phyloP scores from a whole-genome alignment of 2,113 vertebrate species.

The Petrocephalus microphthalmus region DNA sequence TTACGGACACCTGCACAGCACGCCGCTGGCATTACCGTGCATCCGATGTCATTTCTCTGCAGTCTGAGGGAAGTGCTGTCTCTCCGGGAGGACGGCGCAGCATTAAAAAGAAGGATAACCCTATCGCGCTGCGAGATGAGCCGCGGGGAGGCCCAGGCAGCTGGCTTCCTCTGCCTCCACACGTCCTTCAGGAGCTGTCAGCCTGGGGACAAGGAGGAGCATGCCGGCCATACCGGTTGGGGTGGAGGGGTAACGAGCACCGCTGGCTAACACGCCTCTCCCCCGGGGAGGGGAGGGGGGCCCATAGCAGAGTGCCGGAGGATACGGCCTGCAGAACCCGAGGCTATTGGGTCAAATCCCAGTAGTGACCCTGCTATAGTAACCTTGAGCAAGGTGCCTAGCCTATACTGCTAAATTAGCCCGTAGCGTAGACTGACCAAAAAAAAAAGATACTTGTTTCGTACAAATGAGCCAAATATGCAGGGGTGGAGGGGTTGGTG shows the following conservation, averaged over 20 bases:
- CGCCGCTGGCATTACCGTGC: slow-evolving; percentile 14
- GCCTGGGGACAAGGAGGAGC: not conserved
- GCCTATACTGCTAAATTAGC: not conserved
- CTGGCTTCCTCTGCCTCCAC: slow-evolving; percentile 10
- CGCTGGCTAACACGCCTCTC: not conserved
- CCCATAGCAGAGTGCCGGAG: not conserved
- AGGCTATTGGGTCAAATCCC: not conserved
- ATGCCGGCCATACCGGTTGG: not conserved
- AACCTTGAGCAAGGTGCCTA: not conserved
- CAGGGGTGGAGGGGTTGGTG: not conserved
- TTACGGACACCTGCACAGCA: slow-evolving; percentile 12
- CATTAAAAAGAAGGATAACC: slow-evolving; percentile 28
- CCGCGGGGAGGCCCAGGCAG: slow-evolving; percentile 17
- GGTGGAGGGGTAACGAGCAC: not conserved
- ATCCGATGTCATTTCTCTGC: slow-evolving; percentile 15
- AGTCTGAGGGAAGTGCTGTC: not conserved
- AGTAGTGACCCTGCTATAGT: not conserved
- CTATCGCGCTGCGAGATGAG: slow-evolving; percentile 20
- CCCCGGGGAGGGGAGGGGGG: not conserved
- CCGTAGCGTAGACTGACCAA: not conserved
- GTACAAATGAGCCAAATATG: no score
- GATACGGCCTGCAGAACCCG: not conserved
- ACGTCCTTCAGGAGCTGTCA: slow-evolving; percentile 19
- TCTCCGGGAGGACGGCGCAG: slow-evolving; percentile 7
- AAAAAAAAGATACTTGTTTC: not conserved